Conservation (phyloP, 2,797 vertebrate genomes). For the Mormyrops boulengeri region DNA sequence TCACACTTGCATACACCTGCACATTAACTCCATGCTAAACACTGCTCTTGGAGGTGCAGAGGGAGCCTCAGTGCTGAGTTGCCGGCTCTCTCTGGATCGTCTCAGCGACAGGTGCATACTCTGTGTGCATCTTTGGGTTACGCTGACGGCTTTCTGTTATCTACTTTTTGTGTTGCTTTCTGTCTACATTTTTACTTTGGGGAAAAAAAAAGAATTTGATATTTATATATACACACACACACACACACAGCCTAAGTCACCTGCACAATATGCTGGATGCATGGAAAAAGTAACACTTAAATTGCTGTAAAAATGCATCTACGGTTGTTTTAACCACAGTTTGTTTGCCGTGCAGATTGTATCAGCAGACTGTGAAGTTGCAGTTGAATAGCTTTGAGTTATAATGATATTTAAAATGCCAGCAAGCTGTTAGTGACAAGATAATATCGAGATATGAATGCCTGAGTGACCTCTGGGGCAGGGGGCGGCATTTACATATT, state of each 20-base stretch:
- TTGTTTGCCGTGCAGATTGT: neutral
- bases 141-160: neutral
- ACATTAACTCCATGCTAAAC: neutral
- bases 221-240: too few relatives aligned
- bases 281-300: neutral
- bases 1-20: neutral
- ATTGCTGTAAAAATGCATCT: neutral
- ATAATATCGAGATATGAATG: neutral
- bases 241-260: neutral
- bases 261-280: neutral
- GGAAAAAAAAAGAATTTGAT: too few relatives aligned
- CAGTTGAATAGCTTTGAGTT: neutral
- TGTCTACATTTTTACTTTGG: neutral
- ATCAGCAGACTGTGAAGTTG: neutral
- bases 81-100: neutral
- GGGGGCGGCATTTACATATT: neutral
- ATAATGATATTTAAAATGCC: neutral
- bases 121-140: neutral
- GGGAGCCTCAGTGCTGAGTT: neutral
- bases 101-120: neutral
- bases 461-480: neutral
- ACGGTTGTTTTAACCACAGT: neutral
- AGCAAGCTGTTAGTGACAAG: neutral
- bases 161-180: neutral
- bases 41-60: neutral